Evolutionary conservation across 2,797 vertebrate species (phyloP), one percentile per base, ranked within the genome.

Genomic region (Melanogrammus aeglefinus): DNA sequence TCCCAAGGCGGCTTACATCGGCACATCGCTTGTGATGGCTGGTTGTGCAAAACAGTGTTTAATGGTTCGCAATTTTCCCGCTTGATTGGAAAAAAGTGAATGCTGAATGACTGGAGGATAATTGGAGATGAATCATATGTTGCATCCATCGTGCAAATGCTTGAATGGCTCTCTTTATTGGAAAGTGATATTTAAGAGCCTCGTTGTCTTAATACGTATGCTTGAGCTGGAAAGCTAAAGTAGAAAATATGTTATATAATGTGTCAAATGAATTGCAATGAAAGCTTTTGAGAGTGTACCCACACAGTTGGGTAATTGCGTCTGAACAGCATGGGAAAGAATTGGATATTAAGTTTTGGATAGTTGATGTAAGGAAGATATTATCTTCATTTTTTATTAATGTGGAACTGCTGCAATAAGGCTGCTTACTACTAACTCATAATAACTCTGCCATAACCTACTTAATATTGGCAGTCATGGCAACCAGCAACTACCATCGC

Each of bases 131-230:
- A 77, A 74, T 79, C 75, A 36, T 36, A 75, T 73, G 76, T 77
- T 76, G 74, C 84, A 76, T 47, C 63, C 63, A 69, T n/a, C 9
- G 63, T 12, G 63, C 63, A 9, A 21, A 84, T 80, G 57, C 10
- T 36, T 76, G 29, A 66, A 51, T 78, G 31, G 86, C 87, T 86
- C 87, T 87, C 85, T 79, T 81, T 18, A 89, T 78, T 80, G 84
- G 88, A 91, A 90, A 90, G 85, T 90, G 86, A 88, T 83, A 87
- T 87, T 87, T 73, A 39, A 83, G 47, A 84, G 80, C 51, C 75
- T 80, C 81, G 21, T 83, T 86, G 86, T 85, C 77, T 78, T 78
- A 70, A 83, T 12, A 82, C 57, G 47, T 70, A 73, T 77, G 82
- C 73, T 69, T 69, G 63, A 69, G 27, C 63, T 69, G 24, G 4